Evolutionary conservation across 2,888 invertebrate species (phyloP).

Genomic region (Dioctria rufipes): DNA sequence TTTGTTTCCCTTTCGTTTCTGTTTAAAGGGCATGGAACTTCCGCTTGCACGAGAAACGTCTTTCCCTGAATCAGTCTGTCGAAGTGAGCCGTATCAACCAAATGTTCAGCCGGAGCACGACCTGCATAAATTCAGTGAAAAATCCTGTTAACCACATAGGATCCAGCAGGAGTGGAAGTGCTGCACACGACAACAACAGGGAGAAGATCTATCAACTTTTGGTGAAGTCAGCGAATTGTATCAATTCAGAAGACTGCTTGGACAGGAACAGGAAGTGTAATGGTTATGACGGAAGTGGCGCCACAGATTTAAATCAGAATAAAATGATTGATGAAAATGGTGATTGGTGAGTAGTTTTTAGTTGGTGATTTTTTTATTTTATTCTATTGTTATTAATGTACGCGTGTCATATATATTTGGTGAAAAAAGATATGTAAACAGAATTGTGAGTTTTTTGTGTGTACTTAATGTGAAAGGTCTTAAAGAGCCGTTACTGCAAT

Average conservation of each 20-base stretch:
- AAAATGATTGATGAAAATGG: constrained; percentile 33
- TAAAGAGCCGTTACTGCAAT: background rate
- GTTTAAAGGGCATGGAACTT: constrained; percentile 63
- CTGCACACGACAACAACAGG: constrained; percentile 4
- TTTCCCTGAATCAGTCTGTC: constrained; percentile 61
- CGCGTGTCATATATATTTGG: too few species aligned
- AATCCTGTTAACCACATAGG: constrained; percentile 1
- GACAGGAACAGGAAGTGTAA: constrained; percentile 15
- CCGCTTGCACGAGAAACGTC: constrained; percentile 62
- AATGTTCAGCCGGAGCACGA: constrained; percentile 60
- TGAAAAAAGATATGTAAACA: background rate
- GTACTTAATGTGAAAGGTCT: background rate
- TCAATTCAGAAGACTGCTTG: background rate
- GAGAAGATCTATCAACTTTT: constrained; percentile 26
- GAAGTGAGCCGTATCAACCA: constrained; percentile 64
- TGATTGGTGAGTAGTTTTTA: constrained; percentile 34
- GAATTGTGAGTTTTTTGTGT: background rate
- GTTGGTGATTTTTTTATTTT: background rate
- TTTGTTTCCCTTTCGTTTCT: constrained; percentile 54
- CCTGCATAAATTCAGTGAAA: background rate
- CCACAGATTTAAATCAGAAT: constrained; percentile 47
- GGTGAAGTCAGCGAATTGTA: constrained; percentile 4
- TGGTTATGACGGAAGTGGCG: constrained; percentile 9
- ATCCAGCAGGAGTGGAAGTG: background rate
- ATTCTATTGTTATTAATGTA: background rate